Percentiles rank a stretch among this genome's conserved stretches.
These are phyloP conservation scores for Actinia equina DNA, from an alignment of 64 coral and sea anemone species.

Conservation along the genomic window DNA sequence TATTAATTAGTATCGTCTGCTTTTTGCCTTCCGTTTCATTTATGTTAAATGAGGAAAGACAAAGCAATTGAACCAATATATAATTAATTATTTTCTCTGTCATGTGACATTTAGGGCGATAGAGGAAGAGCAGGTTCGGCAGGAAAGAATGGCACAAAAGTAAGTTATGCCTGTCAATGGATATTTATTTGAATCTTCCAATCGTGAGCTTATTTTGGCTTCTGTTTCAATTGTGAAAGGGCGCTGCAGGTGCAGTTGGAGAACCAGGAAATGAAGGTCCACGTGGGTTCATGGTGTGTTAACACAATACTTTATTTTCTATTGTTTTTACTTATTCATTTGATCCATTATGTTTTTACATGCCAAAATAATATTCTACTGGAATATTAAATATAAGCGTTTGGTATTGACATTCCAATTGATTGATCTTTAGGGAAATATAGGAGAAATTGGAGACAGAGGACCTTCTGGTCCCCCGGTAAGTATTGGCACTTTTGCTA, in stretches of 20 bases:
- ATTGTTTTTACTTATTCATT: too few relatives aligned
- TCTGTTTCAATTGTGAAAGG: slow-evolving; percentile 21
- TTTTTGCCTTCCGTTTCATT: too few relatives aligned
- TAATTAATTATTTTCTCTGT: background rate
- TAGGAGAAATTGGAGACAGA: background rate
- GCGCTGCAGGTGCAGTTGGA: slow-evolving; percentile 21
- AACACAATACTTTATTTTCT: too few relatives aligned
- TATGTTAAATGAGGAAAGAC: too few relatives aligned
- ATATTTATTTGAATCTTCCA: background rate
- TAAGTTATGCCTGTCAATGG: slow-evolving; percentile 11
- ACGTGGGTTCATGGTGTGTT: slow-evolving; percentile 34
- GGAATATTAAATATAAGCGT: background rate
- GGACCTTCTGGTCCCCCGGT: slow-evolving; percentile 27
- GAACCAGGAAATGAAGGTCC: slow-evolving; percentile 49
- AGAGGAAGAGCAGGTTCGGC: background rate
- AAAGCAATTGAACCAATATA: too few relatives aligned
- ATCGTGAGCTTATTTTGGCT: background rate
- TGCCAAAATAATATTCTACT: background rate
- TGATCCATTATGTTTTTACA: background rate
- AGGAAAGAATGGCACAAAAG: slow-evolving; percentile 48
- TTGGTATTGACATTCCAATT: background rate
- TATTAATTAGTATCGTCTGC: background rate
- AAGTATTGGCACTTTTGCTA: background rate
- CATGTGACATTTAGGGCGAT: background rate
- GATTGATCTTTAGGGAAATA: background rate